A percentile compares a stretch with the other conserved stretches of the same genome.
These are phyloP conservation scores for Amphiprion percula DNA, from an alignment of 2,113 vertebrate species.

Conservation along the genomic window DNA sequence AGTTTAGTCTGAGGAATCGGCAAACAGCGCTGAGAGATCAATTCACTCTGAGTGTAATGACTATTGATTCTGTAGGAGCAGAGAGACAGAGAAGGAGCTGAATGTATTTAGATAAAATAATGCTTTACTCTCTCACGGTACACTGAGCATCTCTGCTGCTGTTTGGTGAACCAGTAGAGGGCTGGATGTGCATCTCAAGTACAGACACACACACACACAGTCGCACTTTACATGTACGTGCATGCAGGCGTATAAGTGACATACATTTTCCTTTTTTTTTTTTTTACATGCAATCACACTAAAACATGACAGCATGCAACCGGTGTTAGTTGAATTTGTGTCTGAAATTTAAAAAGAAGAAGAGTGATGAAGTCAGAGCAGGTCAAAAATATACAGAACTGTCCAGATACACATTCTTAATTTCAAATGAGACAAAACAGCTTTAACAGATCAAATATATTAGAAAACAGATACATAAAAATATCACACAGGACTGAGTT, in stretches of 20 bases:
- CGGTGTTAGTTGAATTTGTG: not conserved
- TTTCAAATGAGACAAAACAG: no score
- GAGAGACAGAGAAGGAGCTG: slow-evolving; percentile 60
- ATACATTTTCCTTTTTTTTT: not conserved
- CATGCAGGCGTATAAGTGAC: not conserved
- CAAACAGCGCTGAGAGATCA: slow-evolving; percentile 73
- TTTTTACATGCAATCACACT: not conserved
- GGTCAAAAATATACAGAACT: no score
- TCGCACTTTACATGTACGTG: not conserved
- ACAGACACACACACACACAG: not conserved
- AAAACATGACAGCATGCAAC: slow-evolving; percentile 9
- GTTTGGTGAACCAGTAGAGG: slow-evolving; percentile 30
- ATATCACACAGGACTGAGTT: no score
- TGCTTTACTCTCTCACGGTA: slow-evolving; percentile 62
- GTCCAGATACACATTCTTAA: no score
- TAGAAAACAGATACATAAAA: no score
- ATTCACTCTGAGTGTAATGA: slow-evolving; percentile 76
- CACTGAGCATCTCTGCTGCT: slow-evolving; percentile 28
- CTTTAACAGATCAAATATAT: no score
- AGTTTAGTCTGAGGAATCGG: slow-evolving; percentile 71
- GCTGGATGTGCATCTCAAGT: slow-evolving; percentile 53
- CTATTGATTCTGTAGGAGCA: slow-evolving; percentile 77
- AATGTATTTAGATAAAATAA: slow-evolving; percentile 81
- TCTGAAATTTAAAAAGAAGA: no score
- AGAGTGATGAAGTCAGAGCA: no score